phyloP scores from a whole-genome alignment of 2,888 invertebrate species.

The Aradus depressus region DNA sequence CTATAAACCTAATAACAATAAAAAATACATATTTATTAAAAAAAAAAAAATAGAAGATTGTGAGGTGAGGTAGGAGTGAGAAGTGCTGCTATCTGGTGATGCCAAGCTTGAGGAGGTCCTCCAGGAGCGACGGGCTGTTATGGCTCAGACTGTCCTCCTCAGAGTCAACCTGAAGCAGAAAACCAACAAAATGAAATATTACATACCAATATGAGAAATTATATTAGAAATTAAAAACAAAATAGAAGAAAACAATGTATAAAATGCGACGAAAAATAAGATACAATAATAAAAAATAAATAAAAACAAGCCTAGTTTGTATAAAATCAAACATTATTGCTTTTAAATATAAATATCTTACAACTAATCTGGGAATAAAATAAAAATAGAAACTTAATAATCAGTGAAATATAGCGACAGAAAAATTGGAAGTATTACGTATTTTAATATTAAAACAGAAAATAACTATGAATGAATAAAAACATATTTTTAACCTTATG shows the following conservation, averaged over 20 bases:
- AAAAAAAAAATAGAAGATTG: conserved; percentile 1
- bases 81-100: conserved; percentile 31
- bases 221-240: background rate
- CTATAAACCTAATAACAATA: background rate
- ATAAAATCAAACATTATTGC: background rate
- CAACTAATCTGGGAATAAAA: too few species aligned
- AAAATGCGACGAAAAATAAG: background rate
- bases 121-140: conserved; percentile 29
- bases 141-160: conserved; percentile 29
- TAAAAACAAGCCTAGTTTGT: background rate
- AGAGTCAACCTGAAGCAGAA: conserved; percentile 25
- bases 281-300: background rate
- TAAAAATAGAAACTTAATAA: too few species aligned
- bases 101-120: conserved; percentile 31
- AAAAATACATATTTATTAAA: too few species aligned
- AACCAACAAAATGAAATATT: background rate
- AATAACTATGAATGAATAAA: too few species aligned
- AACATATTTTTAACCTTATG: too few species aligned
- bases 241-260: background rate
- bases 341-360: too few species aligned
- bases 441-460: too few species aligned
- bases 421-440: too few species aligned
- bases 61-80: too few species aligned
- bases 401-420: too few species aligned
- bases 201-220: background rate